phyloP scores from a whole-genome alignment of 2,888 invertebrate genomes.

The Gymnoscelis rufifasciata region DNA sequence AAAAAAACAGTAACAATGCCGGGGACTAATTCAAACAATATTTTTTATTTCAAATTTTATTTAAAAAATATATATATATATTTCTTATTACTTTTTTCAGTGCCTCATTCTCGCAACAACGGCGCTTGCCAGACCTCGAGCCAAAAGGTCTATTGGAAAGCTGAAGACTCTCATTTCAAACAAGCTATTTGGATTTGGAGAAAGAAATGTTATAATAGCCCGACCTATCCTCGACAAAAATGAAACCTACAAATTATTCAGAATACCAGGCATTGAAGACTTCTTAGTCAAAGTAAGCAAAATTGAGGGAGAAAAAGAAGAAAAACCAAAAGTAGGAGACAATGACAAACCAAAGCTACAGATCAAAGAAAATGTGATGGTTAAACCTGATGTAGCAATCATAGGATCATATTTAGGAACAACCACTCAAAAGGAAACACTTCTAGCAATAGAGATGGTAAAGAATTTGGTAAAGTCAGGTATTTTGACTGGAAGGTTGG shows the following conservation, averaged over 20 bases:
- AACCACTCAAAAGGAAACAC: slow-evolving; percentile 31
- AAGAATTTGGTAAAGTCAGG: slow-evolving; percentile 36
- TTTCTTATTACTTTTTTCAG: too few species aligned
- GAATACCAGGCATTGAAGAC: slow-evolving; percentile 37
- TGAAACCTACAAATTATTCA: slow-evolving; percentile 31
- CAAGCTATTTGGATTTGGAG: slow-evolving; percentile 35
- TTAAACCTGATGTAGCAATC: slow-evolving; percentile 28
- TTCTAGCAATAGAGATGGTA: slow-evolving; percentile 33
- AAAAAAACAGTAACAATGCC: too few species aligned
- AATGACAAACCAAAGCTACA: slow-evolving; percentile 2
- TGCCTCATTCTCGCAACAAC: slow-evolving; percentile 37
- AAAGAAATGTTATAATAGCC: slow-evolving; percentile 14
- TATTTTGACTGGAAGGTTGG: slow-evolving; percentile 26
- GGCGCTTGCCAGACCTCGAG: slow-evolving; percentile 28
- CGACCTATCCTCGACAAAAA: slow-evolving; percentile 11
- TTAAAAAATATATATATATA: too few species aligned
- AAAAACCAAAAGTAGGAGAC: not conserved
- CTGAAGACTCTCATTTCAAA: slow-evolving; percentile 33
- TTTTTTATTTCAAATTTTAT: too few species aligned
- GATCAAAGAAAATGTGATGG: slow-evolving; percentile 16
- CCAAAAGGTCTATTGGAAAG: slow-evolving; percentile 34
- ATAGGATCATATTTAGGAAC: slow-evolving; percentile 39
- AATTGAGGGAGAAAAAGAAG: slow-evolving; percentile 1
- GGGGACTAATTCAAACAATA: too few species aligned
- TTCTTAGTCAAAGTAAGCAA: slow-evolving; percentile 34